Percentiles rank a stretch among this genome's conserved stretches.
Evolutionary conservation across 2,797 vertebrate genomes (phyloP).

Genomic region (Diceros bicornis): DNA sequence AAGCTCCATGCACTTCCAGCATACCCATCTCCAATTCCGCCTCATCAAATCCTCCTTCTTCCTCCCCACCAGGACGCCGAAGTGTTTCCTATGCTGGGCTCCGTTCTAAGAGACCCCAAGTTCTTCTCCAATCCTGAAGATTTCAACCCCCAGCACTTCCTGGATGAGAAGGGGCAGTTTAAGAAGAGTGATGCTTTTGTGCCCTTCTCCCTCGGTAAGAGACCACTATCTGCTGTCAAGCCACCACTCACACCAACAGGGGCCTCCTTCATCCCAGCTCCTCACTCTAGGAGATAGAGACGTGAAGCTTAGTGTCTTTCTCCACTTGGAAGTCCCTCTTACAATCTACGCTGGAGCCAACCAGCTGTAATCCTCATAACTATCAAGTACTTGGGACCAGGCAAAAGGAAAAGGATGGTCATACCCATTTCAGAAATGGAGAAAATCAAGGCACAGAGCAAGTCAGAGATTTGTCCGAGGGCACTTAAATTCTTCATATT

Average conservation of each 20-base stretch:
- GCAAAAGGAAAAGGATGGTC: not conserved
- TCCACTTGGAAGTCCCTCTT: not conserved
- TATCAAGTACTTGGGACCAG: not conserved
- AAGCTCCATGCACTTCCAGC: not conserved
- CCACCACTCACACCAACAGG: not conserved
- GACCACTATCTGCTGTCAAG: not conserved
- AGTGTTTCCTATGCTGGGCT: slow-evolving; percentile 83
- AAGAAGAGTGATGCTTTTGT: slow-evolving; percentile 89
- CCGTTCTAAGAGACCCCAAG: slow-evolving; percentile 83
- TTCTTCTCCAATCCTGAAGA: slow-evolving; percentile 85
- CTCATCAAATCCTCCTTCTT: not conserved
- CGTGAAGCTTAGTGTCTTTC: not conserved
- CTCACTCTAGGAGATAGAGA: not conserved
- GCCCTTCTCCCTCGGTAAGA: slow-evolving; percentile 88
- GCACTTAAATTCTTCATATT: not conserved
- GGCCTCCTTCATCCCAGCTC: not conserved
- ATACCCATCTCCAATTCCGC: rapidly evolving
- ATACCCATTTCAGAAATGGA: not conserved
- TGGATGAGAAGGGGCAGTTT: slow-evolving; percentile 87
- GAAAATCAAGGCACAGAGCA: not conserved
- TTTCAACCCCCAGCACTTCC: slow-evolving; percentile 89
- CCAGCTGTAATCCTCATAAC: not conserved
- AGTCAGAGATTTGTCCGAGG: not conserved
- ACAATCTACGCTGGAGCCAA: not conserved
- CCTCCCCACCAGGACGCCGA: slow-evolving; percentile 68